A percentile compares a stretch with the other conserved stretches of the same genome.
Evolutionary conservation across 1,140 invertebrate species (phyloP).

Genomic region (Platyura marginata): DNA sequence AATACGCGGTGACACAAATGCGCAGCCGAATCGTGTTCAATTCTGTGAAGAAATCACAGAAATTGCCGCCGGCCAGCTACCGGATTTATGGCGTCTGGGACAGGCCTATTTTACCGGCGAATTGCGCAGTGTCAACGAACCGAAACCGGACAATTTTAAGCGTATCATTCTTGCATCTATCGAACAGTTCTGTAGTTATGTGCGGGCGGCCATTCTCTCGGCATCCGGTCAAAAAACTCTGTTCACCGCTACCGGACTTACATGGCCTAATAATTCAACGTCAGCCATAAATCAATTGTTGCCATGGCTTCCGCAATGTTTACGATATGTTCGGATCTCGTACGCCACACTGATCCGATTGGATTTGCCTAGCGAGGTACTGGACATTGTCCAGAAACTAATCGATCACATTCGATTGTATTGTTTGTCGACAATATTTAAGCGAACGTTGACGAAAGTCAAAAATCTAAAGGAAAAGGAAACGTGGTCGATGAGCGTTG

Average conservation of each 20-base stretch:
- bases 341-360: conserved; percentile 49
- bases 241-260: conserved; percentile 18
- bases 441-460: conserved; percentile 64
- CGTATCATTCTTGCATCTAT: conserved; percentile 43
- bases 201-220: conserved; percentile 44
- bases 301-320: conserved; percentile 60
- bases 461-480: conserved; percentile 60
- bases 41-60: conserved; percentile 24
- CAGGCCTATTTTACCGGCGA: conserved; percentile 79
- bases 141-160: conserved; percentile 32
- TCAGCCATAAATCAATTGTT: conserved; percentile 34
- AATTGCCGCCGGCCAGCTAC: conserved; percentile 26
- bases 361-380: conserved; percentile 58
- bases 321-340: conserved; percentile 47
- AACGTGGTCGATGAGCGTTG: conserved; percentile 73
- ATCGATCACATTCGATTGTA: conserved; percentile 77
- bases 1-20: conserved; percentile 12
- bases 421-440: conserved; percentile 70
- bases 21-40: conserved; percentile 15
- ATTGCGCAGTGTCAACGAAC: conserved; percentile 48
- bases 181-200: conserved; percentile 40
- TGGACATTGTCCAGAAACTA: conserved; percentile 65
- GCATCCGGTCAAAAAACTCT: conserved; percentile 22
- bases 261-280: conserved; percentile 24
- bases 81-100: conserved; percentile 76